Percentiles rank a stretch among this genome's conserved stretches.
phyloP scores from a whole-genome alignment of 2,113 vertebrate species.

The Spea multiplicata region DNA sequence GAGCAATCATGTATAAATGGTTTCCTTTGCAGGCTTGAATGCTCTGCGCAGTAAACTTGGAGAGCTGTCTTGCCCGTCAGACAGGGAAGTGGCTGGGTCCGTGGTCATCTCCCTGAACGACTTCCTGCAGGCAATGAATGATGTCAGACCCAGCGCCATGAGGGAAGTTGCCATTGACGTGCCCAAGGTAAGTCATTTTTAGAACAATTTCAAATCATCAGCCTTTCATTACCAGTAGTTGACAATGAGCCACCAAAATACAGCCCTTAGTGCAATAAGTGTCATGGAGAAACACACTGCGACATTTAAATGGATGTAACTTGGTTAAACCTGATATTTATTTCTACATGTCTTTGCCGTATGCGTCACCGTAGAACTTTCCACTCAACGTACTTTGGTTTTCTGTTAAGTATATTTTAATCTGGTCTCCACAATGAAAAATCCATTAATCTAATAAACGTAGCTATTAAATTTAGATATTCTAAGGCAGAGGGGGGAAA shows the following conservation, averaged over 20 bases:
- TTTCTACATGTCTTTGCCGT: no score
- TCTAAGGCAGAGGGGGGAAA: neutral
- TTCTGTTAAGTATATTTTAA: no score
- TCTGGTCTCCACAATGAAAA: no score
- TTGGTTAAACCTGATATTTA: no score
- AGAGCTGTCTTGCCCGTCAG: conserved; percentile 60
- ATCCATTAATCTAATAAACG: no score
- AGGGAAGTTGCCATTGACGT: conserved; percentile 94
- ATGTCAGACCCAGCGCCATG: conserved; percentile 95
- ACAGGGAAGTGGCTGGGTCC: conserved; percentile 68
- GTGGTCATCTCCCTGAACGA: conserved; percentile 80
- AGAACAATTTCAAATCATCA: conserved; percentile 47
- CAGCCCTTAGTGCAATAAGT: no score
- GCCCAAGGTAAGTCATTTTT: conserved; percentile 79
- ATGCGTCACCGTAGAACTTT: no score
- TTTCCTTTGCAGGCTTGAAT: conserved; percentile 70
- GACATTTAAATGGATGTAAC: no score
- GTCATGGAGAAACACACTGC: no score
- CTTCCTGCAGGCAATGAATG: conserved; percentile 84
- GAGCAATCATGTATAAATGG: neutral
- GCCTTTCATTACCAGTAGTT: neutral
- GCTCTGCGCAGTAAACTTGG: conserved; percentile 75
- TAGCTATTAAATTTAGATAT: conserved; percentile 38
- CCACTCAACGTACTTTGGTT: no score
- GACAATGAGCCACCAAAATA: neutral